Evolutionary conservation across 1,140 invertebrate species (phyloP).

Genomic region (Papilio xuthus): DNA sequence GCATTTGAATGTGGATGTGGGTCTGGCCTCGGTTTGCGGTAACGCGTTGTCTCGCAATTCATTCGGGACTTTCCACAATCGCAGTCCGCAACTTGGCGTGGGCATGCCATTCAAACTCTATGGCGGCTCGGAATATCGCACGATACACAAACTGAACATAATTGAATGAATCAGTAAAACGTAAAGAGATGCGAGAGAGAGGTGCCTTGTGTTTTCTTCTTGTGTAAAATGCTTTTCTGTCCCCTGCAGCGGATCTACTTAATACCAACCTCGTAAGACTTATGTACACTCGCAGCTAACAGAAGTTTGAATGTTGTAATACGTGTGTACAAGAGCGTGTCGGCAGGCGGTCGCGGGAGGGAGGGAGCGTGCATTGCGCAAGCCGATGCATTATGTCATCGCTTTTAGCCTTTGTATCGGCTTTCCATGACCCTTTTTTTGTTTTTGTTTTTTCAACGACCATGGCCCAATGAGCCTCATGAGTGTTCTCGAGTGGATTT

Average conservation of each 20-base stretch:
- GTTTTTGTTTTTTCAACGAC: background rate
- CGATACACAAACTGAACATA: too few relatives aligned
- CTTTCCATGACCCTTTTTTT: constrained; percentile 23
- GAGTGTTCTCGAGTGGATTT: background rate
- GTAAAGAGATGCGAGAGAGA: too few relatives aligned
- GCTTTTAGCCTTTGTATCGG: constrained; percentile 5
- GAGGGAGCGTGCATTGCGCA: background rate
- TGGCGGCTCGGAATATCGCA: too few relatives aligned
- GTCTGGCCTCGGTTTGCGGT: background rate
- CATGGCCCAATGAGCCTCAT: background rate
- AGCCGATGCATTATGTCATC: constrained; percentile 22
- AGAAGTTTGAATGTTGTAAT: background rate
- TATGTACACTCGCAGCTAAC: background rate
- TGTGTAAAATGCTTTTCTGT: too few relatives aligned
- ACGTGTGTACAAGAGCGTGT: constrained; percentile 18
- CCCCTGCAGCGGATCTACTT: background rate
- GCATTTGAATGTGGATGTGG: background rate
- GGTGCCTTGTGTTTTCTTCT: too few relatives aligned
- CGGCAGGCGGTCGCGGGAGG: background rate
- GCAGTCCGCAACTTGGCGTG: too few relatives aligned
- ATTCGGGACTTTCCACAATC: background rate
- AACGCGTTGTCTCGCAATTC: background rate
- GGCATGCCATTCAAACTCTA: too few relatives aligned
- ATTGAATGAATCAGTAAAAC: too few relatives aligned
- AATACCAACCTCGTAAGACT: too few relatives aligned